These are phyloP conservation scores for Ptychochromis oligacanthus DNA, from an alignment of 2,113 vertebrate genomes.

Conservation along the genomic window DNA sequence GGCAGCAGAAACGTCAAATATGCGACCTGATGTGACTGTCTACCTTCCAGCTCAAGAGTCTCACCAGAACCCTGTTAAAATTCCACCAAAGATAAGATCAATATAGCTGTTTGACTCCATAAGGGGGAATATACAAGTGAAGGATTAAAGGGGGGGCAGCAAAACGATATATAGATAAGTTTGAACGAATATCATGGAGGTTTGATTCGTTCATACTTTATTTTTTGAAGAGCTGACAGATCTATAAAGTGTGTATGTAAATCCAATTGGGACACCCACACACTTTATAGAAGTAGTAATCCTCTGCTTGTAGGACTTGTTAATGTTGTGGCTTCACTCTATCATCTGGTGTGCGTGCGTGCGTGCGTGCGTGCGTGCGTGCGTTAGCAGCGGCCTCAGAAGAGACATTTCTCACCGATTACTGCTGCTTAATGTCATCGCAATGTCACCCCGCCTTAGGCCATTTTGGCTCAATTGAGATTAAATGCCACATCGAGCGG, in stretches of 20 bases:
- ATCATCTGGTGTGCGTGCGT: not conserved
- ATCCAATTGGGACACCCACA: no score
- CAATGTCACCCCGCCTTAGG: constrained; percentile 36
- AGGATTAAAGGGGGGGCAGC: not conserved
- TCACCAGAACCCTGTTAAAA: not conserved
- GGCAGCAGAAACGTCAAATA: no score
- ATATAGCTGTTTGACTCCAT: not conserved
- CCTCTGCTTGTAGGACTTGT: constrained; percentile 4
- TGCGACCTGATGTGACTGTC: not conserved
- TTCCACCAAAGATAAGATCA: not conserved
- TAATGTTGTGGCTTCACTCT: not conserved
- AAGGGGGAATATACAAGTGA: not conserved
- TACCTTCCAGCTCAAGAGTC: not conserved
- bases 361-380: fast-evolving
- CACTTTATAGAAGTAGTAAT: not conserved
- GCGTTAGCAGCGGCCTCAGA: not conserved
- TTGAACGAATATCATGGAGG: not conserved
- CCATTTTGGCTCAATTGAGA: constrained; percentile 42
- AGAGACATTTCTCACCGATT: constrained; percentile 38
- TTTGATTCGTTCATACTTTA: not conserved
- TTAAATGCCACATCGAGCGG: not conserved
- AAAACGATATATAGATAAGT: fast-evolving
- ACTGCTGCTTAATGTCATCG: constrained; percentile 52
- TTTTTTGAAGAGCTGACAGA: not conserved
- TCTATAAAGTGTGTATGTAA: no score